Base-by-base conservation (phyloP, 2,888 invertebrate species). In the Volucella zonaria region DNA sequence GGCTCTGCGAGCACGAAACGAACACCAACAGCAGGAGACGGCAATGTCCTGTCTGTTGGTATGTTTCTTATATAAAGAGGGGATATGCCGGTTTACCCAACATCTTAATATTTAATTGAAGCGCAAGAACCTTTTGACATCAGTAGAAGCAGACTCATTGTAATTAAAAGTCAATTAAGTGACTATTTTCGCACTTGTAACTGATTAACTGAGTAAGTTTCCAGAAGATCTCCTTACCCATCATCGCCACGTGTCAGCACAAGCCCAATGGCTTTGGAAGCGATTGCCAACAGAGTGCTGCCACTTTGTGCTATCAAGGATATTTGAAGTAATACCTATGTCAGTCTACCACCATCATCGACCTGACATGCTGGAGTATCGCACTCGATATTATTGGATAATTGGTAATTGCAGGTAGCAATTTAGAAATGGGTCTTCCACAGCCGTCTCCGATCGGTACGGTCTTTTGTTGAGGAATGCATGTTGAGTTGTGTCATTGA, bases 131-230 rank as follows among this genome's bases (percentile, higher is more conserved):
- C 76, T 76, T 76, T 40, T 70, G 76, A 71, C 70, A 76, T 58
- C 70, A 71, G 45, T 45, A 64, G 40, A 14, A 76, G 42, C 45
- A 38, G 64, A 66, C 68, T 64, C 70, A 59, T 62, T 79, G 66
- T 73, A 79, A 79, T 79, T 76, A 67, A 71, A 81, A 70, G 62
- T 64, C 81, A 81, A 81, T 76, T 71, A 76, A 64, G 56, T 75
- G 52, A 66, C 58, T 75, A 52, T 73, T 79, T 79, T 79, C 52
- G 73, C 59, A 79, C 62, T 81, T 43, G 64, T 66, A 64, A 70
- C 70, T 76, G 70, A 76, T 81, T 75, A 75, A 68, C 62, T 18
- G 75, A 67, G 67, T 74, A 56, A 51, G 68, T 74, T 80, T 80
- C 68, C 58, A 51, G 47, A 68, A 64, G 59, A 59, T 61, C 76